phyloP scores from a whole-genome alignment of 1,140 invertebrate species.

The Lerema accius region DNA sequence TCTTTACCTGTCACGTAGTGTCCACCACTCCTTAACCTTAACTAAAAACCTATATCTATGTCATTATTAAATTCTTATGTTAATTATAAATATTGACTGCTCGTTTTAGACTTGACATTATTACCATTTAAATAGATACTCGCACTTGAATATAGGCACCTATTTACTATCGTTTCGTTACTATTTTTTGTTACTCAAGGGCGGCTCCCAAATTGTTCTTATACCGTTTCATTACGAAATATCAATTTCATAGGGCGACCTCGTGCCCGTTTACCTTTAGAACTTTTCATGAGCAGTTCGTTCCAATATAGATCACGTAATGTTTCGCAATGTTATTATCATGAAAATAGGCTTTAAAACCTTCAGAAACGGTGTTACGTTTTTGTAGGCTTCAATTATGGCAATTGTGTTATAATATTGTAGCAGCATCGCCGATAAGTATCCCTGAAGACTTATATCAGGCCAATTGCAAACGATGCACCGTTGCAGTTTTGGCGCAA shows the following conservation, averaged over 20 bases:
- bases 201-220: slow-evolving; percentile 25
- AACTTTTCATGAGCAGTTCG: slow-evolving; percentile 32
- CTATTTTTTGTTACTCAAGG: slow-evolving; percentile 10
- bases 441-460: slow-evolving; percentile 58
- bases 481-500: slow-evolving; percentile 59
- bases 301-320: slow-evolving; percentile 38
- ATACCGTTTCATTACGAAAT: slow-evolving; percentile 28
- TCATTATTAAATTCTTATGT: not conserved
- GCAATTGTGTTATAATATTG: slow-evolving; percentile 41
- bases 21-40: too few relatives aligned
- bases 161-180: not conserved
- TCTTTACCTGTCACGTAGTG: not conserved
- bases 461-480: slow-evolving; percentile 68
- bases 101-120: not conserved
- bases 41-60: not conserved
- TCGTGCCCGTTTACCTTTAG: slow-evolving; percentile 38
- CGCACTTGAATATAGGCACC: not conserved
- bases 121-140: not conserved
- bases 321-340: slow-evolving; percentile 16
- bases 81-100: not conserved
- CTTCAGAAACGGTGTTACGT: slow-evolving; percentile 11
- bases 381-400: slow-evolving; percentile 28
- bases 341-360: slow-evolving; percentile 13
- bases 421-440: slow-evolving; percentile 58
- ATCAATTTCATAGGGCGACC: slow-evolving; percentile 38